Conservation (phyloP, 2,888 invertebrate genomes). For the Protonemura montana region DNA sequence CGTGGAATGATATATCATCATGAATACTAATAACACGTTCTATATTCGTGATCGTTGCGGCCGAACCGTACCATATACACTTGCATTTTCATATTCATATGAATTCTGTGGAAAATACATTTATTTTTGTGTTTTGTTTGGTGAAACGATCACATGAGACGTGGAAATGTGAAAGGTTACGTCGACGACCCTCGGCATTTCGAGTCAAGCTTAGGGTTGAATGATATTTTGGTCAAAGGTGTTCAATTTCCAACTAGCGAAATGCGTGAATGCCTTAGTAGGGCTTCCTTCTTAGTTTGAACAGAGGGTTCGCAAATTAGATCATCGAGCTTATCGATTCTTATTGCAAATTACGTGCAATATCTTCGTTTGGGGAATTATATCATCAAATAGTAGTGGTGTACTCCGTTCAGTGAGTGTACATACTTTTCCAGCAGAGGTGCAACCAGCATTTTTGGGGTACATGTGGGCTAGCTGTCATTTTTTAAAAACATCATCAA, state of each 20-base stretch:
- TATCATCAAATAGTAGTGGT: too few relatives aligned
- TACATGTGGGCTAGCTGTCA: too few relatives aligned
- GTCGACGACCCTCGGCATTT: not conserved
- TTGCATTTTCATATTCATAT: not conserved
- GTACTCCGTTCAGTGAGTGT: too few relatives aligned
- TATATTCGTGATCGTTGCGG: not conserved
- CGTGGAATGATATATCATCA: not conserved
- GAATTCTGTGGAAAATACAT: not conserved
- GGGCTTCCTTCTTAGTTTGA: not conserved
- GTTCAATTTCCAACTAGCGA: not conserved
- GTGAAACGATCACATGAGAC: not conserved
- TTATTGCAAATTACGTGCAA: not conserved
- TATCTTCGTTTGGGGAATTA: not conserved
- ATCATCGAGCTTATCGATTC: not conserved
- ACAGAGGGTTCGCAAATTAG: not conserved
- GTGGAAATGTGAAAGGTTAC: not conserved
- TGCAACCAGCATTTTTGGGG: too few relatives aligned
- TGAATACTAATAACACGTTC: not conserved
- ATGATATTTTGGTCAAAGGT: not conserved
- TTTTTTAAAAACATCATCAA: too few relatives aligned
- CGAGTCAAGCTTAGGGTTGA: not conserved
- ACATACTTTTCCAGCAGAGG: too few relatives aligned
- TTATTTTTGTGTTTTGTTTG: not conserved
- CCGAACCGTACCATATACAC: not conserved
- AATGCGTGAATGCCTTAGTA: not conserved